Percentiles rank a stretch among this genome's conserved stretches.
phyloP scores from a whole-genome alignment of 1,140 invertebrate species.

The Drosophila trapezifrons region DNA sequence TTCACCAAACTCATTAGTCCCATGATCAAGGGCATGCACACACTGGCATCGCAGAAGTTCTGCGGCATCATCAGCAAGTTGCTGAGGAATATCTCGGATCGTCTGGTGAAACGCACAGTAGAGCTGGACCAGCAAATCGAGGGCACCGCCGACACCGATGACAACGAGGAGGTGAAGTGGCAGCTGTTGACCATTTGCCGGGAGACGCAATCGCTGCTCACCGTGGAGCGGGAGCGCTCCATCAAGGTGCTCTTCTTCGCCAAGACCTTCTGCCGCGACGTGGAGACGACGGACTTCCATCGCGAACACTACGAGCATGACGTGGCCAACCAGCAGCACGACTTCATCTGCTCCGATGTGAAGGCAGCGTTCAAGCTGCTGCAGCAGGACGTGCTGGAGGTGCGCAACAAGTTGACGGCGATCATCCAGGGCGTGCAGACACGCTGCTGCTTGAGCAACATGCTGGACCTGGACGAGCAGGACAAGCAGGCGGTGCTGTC shows the following conservation, averaged over 20 bases:
- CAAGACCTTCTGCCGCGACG: conserved; percentile 89
- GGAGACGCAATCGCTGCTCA: conserved; percentile 91
- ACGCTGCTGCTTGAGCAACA: conserved; percentile 84
- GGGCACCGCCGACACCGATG: conserved; percentile 56
- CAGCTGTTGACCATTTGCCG: conserved; percentile 88
- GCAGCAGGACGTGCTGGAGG: conserved; percentile 87
- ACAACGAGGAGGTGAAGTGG: conserved; percentile 79
- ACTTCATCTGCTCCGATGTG: conserved; percentile 85
- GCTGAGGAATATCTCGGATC: conserved; percentile 68
- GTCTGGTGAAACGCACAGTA: conserved; percentile 66
- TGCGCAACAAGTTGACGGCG: conserved; percentile 87
- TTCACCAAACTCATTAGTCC: conserved; percentile 89
- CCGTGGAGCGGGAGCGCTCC: conserved; percentile 90
- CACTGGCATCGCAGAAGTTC: conserved; percentile 88
- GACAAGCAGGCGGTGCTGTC: conserved; percentile 85
- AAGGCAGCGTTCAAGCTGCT: conserved; percentile 87
- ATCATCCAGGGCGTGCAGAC: conserved; percentile 88
- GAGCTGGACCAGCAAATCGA: conserved; percentile 77
- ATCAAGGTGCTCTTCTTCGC: conserved; percentile 92
- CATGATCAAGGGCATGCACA: conserved; percentile 88
- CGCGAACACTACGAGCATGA: conserved; percentile 84
- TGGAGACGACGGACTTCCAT: conserved; percentile 86
- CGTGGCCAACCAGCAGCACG: conserved; percentile 76
- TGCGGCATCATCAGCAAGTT: conserved; percentile 85
- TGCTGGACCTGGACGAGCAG: conserved; percentile 85